These are phyloP conservation scores for Perognathus longimembris DNA, from an alignment of 2,113 vertebrate genomes.

Conservation along the genomic window DNA sequence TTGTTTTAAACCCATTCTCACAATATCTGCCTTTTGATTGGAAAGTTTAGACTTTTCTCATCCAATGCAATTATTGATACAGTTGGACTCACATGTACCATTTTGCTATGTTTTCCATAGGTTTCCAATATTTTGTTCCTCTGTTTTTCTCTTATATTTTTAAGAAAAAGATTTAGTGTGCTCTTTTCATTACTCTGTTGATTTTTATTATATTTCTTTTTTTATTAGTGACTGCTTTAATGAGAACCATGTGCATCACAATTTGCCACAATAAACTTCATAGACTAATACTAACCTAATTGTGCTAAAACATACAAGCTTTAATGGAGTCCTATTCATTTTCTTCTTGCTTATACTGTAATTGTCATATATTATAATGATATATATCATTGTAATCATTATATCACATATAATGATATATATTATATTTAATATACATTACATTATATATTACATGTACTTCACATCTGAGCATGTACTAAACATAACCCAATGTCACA, in stretches of 20 bases:
- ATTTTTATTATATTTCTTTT: background rate
- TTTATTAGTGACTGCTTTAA: background rate
- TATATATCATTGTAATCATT: no score
- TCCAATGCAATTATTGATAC: background rate
- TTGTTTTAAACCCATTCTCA: background rate
- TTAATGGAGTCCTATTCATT: background rate
- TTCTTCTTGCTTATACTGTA: background rate
- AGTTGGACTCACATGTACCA: background rate
- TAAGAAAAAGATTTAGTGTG: background rate
- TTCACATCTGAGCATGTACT: background rate
- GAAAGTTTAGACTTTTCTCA: background rate
- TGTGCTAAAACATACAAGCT: background rate
- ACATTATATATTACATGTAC: no score
- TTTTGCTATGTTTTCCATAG: background rate
- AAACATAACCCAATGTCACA: background rate
- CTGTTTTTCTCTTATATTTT: background rate
- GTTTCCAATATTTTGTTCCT: background rate
- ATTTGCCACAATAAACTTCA: background rate
- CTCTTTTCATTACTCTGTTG: background rate
- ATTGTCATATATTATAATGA: no score
- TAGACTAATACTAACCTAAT: background rate
- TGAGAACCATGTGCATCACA: background rate
- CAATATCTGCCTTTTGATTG: background rate
- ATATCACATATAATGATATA: no score
- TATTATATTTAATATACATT: no score